Conservation (phyloP, 1,140 invertebrate species). For the Dermatophagoides farinae region DNA sequence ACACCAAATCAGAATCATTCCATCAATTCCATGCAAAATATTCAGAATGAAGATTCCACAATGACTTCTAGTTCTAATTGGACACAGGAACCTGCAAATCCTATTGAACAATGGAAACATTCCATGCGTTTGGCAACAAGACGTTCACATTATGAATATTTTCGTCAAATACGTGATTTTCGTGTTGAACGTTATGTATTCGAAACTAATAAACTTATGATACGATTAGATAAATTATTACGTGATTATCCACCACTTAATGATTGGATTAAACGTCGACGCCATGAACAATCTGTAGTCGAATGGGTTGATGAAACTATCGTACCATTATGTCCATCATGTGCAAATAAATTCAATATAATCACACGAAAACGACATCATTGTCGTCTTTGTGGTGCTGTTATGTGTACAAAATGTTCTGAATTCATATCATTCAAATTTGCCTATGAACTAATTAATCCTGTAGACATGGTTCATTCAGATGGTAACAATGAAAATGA, state of each 20-base stretch:
- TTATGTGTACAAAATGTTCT: slow-evolving; percentile 86
- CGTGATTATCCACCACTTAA: slow-evolving; percentile 42
- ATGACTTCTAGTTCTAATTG: too few species aligned
- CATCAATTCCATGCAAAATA: too few species aligned
- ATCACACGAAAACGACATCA: slow-evolving; percentile 69
- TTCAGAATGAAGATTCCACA: too few species aligned
- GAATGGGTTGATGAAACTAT: slow-evolving; percentile 77
- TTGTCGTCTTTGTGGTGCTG: slow-evolving; percentile 79
- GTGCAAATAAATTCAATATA: slow-evolving; percentile 65
- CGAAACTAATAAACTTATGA: slow-evolving; percentile 86
- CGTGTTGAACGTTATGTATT: slow-evolving; percentile 65
- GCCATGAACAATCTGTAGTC: slow-evolving; percentile 54
- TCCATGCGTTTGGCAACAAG: slow-evolving; percentile 29
- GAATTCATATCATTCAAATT: slow-evolving; percentile 56
- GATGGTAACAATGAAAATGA: not conserved
- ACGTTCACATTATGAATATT: slow-evolving; percentile 49
- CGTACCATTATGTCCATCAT: slow-evolving; percentile 72
- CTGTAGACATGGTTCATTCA: slow-evolving; percentile 4
- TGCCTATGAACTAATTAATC: slow-evolving; percentile 46
- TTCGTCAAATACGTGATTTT: slow-evolving; percentile 46
- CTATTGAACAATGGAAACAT: not conserved
- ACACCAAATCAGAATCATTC: too few species aligned
- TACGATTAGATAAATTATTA: slow-evolving; percentile 75
- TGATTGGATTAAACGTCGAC: slow-evolving; percentile 4
- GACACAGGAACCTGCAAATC: not conserved